phyloP scores from a whole-genome alignment of 2,888 invertebrate genomes.

The Perizoma flavofasciatum region DNA sequence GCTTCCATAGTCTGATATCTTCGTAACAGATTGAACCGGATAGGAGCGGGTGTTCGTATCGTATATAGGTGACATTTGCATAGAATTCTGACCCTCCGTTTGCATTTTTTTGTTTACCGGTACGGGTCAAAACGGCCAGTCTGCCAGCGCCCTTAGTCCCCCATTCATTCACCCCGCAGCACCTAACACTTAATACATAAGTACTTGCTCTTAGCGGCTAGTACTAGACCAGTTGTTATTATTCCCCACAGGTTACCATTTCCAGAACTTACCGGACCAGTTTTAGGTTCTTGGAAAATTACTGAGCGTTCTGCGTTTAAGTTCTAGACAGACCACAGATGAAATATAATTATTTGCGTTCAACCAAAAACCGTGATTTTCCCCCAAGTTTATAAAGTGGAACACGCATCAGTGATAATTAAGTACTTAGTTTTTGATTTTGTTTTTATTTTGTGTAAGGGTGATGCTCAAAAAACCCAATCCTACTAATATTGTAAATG shows the following conservation, averaged over 20 bases:
- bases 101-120: too few species aligned
- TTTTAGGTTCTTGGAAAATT: conserved; percentile 17
- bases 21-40: too few species aligned
- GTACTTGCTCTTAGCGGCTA: not conserved
- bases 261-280: conserved; percentile 5
- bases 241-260: not conserved
- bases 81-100: too few species aligned
- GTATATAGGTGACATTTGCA: too few species aligned
- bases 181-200: not conserved
- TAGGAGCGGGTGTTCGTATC: too few species aligned
- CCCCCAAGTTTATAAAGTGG: not conserved
- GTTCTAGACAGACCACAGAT: conserved; percentile 12
- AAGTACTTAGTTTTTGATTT: too few species aligned
- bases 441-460: too few species aligned
- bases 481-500: too few species aligned
- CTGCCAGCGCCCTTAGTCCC: not conserved
- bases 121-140: too few species aligned
- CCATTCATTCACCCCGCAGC: conserved; percentile 27
- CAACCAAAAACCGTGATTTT: too few species aligned
- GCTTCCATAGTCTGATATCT: too few species aligned
- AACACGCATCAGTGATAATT: not conserved
- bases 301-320: conserved; percentile 17
- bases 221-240: conserved; percentile 16
- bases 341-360: not conserved
- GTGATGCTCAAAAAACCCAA: too few species aligned